Conservation (phyloP, 2,797 vertebrate genomes). For the Dromococcyx pavoninus region DNA sequence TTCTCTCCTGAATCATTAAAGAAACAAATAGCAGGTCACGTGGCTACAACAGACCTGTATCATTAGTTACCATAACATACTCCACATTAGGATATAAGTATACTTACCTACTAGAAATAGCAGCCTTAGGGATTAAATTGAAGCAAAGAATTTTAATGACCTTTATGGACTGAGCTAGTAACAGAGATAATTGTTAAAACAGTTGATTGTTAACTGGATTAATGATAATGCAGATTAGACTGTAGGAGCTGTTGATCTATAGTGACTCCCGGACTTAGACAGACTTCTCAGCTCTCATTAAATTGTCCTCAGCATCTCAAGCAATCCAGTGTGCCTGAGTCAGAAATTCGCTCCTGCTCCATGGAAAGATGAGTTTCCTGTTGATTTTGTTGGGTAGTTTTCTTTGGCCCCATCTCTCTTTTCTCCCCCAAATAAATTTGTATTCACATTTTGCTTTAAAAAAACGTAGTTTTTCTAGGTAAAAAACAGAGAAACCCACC, state of each 20-base stretch:
- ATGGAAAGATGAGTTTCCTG: not conserved
- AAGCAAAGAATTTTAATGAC: not conserved
- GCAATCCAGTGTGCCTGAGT: not conserved
- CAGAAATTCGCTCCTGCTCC: not conserved
- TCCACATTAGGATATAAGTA: not conserved
- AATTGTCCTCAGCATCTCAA: not conserved
- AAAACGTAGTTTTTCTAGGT: not conserved
- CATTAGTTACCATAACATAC: not conserved
- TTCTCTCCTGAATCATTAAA: conserved; percentile 23
- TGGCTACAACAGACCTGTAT: not conserved
- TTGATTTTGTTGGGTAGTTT: not conserved
- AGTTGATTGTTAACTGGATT: not conserved
- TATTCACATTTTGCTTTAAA: not conserved
- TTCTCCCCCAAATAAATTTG: not conserved
- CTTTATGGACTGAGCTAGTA: not conserved
- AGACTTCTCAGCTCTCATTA: not conserved
- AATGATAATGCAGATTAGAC: not conserved
- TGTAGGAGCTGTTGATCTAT: not conserved
- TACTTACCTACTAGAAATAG: not conserved
- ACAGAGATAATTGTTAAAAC: not conserved
- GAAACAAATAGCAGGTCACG: not conserved
- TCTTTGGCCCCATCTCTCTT: not conserved
- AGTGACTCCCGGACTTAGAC: not conserved
- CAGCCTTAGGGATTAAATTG: not conserved
- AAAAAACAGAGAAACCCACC: not conserved